These are phyloP conservation scores for Drosophila rubida DNA, from an alignment of 2,888 invertebrate genomes.

Conservation along the genomic window DNA sequence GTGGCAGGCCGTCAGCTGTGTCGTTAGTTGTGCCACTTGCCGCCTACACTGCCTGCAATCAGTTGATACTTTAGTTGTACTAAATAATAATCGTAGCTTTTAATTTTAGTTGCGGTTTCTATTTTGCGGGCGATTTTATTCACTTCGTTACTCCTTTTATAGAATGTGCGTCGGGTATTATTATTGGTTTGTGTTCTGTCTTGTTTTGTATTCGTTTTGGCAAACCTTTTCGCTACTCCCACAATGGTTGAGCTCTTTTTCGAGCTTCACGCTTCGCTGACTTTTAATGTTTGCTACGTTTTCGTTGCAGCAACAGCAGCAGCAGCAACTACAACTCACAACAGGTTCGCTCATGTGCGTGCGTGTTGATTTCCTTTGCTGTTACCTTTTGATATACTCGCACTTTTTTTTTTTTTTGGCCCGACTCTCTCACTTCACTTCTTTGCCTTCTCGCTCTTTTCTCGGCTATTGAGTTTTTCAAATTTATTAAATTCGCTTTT, in stretches of 20 bases:
- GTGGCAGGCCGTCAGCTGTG: conserved; percentile 63
- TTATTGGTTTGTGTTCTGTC: conserved; percentile 34
- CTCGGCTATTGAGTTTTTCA: conserved; percentile 53
- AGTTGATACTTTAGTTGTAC: not conserved
- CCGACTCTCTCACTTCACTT: conserved; percentile 2
- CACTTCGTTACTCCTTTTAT: conserved; percentile 51
- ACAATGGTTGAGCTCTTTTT: conserved; percentile 31
- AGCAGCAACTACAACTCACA: conserved; percentile 25
- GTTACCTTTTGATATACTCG: conserved; percentile 67
- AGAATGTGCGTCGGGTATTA: conserved; percentile 13
- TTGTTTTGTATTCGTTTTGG: conserved; percentile 29
- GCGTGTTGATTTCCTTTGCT: conserved; percentile 71
- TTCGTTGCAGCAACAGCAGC: conserved; percentile 12
- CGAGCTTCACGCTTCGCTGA: conserved; percentile 66
- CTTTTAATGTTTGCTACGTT: conserved; percentile 74
- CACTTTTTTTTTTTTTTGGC: conserved; percentile 25
- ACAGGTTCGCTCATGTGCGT: conserved; percentile 71
- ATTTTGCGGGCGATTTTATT: conserved; percentile 37
- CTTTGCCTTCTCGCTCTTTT: conserved; percentile 7
- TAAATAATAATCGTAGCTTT: conserved; percentile 36
- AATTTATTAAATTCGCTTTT: conserved; percentile 76
- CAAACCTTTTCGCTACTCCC: conserved; percentile 21
- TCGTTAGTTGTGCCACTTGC: conserved; percentile 27
- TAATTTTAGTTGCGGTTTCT: conserved; percentile 41
- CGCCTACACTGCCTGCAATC: not conserved